Evolutionary conservation across 1,140 invertebrate genomes (phyloP).

Genomic region (Dicyema japonicum): DNA sequence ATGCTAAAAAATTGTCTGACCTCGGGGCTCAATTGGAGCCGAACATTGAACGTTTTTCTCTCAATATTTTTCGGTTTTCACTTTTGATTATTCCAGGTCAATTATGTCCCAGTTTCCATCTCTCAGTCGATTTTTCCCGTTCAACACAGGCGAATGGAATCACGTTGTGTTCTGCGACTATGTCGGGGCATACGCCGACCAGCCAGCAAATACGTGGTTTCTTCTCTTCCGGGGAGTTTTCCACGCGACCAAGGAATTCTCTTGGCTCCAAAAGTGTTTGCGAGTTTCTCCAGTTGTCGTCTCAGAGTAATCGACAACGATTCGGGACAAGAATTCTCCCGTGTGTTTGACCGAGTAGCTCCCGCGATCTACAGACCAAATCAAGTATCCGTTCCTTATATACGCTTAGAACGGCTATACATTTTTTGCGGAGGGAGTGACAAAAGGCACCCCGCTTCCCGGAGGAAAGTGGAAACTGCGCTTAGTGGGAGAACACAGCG

Average conservation of each 20-base stretch:
- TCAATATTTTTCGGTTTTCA: too few species aligned
- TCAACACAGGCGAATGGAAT: conserved; percentile 18
- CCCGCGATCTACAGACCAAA: conserved; percentile 18
- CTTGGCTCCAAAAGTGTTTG: conserved; percentile 12
- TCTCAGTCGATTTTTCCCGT: too few species aligned
- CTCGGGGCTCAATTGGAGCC: too few species aligned
- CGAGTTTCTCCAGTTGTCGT: conserved; percentile 12
- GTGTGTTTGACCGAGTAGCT: conserved; percentile 16
- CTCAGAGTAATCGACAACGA: conserved; percentile 18
- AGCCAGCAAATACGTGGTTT: conserved; percentile 15
- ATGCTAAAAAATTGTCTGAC: too few species aligned
- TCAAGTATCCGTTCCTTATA: conserved; percentile 9
- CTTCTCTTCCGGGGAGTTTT: conserved; percentile 12
- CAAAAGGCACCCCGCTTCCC: conserved; percentile 9
- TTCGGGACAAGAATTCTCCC: conserved; percentile 12
- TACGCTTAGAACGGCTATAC: conserved; percentile 11
- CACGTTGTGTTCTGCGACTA: conserved; percentile 17
- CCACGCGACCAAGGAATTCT: conserved; percentile 9
- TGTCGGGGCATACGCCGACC: conserved; percentile 11
- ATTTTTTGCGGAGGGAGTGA: conserved; percentile 15
- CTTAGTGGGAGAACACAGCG: conserved; percentile 13
- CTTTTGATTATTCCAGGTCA: too few species aligned
- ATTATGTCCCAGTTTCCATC: too few species aligned
- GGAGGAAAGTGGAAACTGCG: conserved; percentile 14
- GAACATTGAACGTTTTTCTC: too few species aligned